These are phyloP conservation scores for Trochalopteron elliotii DNA, from an alignment of 2,113 vertebrate genomes.

Conservation along the genomic window DNA sequence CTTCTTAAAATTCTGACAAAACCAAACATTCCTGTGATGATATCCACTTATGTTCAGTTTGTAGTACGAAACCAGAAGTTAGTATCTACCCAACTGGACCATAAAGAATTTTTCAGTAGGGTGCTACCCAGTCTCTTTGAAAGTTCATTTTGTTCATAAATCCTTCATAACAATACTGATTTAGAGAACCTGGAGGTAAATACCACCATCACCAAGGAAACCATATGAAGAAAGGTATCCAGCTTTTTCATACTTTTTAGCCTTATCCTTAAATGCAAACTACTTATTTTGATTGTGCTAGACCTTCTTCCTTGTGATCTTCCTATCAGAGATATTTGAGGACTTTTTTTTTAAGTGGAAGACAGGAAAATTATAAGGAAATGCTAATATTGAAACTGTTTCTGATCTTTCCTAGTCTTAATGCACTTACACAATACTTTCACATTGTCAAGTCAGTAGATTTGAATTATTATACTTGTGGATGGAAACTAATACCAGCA, in stretches of 20 bases:
- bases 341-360: background rate
- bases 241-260: background rate
- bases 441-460: background rate
- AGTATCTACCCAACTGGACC: background rate
- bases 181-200: background rate
- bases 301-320: background rate
- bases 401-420: background rate
- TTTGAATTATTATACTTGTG: background rate
- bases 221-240: background rate
- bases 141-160: background rate
- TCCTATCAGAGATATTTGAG: background rate
- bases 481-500: background rate
- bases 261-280: background rate
- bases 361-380: background rate
- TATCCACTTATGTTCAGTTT: background rate
- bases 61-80: background rate
- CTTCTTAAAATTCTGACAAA: background rate
- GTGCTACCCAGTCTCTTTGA: background rate
- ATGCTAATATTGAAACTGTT: background rate
- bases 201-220: background rate
- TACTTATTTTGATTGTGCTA: background rate
- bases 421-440: background rate
- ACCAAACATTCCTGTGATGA: background rate
- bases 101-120: background rate
- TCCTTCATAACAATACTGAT: background rate